phyloP scores from a whole-genome alignment of 1,140 invertebrate genomes.

The Cyclargus thomasi region DNA sequence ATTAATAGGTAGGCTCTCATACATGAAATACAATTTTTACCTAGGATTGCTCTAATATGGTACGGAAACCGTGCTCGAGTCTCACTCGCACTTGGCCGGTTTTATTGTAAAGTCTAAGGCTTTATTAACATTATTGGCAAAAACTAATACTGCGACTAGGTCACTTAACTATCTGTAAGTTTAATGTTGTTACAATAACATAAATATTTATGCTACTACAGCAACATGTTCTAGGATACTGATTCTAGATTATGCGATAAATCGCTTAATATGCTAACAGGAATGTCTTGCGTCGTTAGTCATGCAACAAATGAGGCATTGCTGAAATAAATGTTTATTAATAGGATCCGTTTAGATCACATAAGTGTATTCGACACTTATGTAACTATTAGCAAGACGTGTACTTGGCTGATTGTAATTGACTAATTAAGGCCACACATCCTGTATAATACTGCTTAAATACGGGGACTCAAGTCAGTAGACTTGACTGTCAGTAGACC shows the following conservation, averaged over 20 bases:
- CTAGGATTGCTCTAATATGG: too few relatives aligned
- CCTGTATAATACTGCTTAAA: neutral
- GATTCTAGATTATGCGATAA: neutral
- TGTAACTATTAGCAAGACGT: neutral
- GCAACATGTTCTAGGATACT: neutral
- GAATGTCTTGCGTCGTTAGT: neutral
- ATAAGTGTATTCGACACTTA: constrained; percentile 4
- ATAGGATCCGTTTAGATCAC: neutral
- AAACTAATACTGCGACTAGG: neutral
- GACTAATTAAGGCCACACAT: neutral
- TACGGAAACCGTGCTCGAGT: too few relatives aligned
- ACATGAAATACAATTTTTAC: too few relatives aligned
- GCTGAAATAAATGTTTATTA: neutral
- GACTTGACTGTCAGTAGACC: too few relatives aligned
- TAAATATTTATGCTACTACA: neutral
- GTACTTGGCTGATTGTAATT: neutral
- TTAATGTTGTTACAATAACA: too few relatives aligned
- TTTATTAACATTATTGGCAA: neutral
- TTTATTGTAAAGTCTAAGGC: neutral
- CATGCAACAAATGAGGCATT: neutral
- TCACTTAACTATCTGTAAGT: neutral
- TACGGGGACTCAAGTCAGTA: neutral
- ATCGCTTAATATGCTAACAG: neutral
- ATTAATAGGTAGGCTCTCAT: too few relatives aligned
- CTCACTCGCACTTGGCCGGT: too few relatives aligned